Base-by-base conservation (phyloP, 2,797 vertebrate genomes). In the Etheostoma nigrum region DNA sequence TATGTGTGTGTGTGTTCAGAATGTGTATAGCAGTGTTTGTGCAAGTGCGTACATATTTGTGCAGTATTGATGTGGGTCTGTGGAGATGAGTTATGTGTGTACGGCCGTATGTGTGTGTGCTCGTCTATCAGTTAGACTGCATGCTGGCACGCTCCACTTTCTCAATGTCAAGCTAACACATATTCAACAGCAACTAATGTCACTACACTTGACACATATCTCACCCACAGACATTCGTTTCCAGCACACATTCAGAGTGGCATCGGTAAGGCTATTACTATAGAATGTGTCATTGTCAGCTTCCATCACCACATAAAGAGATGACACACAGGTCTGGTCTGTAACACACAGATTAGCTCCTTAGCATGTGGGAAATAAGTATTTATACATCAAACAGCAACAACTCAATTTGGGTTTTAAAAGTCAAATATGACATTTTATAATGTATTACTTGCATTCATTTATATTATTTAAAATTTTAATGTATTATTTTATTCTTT, bases 111-210 rank as follows among this genome's bases (percentile, higher is more conserved):
- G 62, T 21, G 45, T 45, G 70, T 63, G 71, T 59, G 58, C 66
- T 69, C 40, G 77, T 90, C 82, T 67, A 86, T 90, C 86, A 87
- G 75, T 78, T 81, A 27, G 76, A 68, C 84, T 30, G 78, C 81
- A 81, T 54, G 66, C 71, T 79, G 87, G 81, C 67, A 73, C 27
- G 33, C 78, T 86, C 78, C 66, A 77, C 80, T 89, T 76, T 86
- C 84, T 92, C 88, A 88, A 73, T 90, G 87, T 90, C 91, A 92
- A 74, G 59, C 83, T 70, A 87, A 82, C 82, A 87, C 74, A 84
- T 81, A 84, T 85, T 91, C 87, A 87, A 68, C 78, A 83, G 82
- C 84, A 78, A 74, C 90, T 86, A 88, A 86, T 40, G 84, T 89
- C 87, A 87, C 73, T 82, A 76, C 71, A 83, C 79, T 86, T 86